phyloP scores from a whole-genome alignment of 2,888 invertebrate species.

The Mythimna vitellina region DNA sequence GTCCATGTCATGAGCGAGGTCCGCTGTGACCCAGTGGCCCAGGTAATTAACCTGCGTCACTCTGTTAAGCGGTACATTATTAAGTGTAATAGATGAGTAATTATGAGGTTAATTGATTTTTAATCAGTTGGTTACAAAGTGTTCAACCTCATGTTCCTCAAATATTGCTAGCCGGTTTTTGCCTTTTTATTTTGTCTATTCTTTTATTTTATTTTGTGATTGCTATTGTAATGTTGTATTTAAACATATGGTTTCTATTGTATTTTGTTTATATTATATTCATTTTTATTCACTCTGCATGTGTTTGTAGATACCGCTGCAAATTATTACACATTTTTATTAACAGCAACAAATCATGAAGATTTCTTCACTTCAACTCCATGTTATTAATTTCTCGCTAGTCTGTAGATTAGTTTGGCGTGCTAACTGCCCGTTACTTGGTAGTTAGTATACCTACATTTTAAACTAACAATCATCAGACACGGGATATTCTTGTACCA shows the following conservation, averaged over 20 bases:
- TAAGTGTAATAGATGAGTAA: no score
- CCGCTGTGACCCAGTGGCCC: no score
- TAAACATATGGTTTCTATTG: no score
- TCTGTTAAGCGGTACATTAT: no score
- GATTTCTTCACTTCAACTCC: conserved; percentile 6
- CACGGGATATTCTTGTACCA: conserved; percentile 54
- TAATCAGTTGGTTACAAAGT: neutral
- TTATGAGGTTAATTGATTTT: neutral
- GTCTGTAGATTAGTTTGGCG: conserved; percentile 10
- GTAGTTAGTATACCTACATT: conserved; percentile 9
- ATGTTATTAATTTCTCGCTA: conserved; percentile 28
- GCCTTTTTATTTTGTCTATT: no score
- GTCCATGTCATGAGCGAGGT: no score
- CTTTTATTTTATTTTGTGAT: no score
- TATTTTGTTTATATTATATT: no score
- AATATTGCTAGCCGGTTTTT: neutral
- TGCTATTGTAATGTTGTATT: no score
- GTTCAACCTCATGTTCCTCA: neutral
- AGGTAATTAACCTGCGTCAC: no score
- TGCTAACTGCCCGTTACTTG: conserved; percentile 31
- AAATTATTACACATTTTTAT: no score
- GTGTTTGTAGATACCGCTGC: neutral
- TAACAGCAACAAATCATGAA: conserved; percentile 4
- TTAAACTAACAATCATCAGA: conserved; percentile 45
- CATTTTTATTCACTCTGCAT: neutral